phyloP scores from a whole-genome alignment of 2,797 vertebrate species.

The Chaunax sp. region DNA sequence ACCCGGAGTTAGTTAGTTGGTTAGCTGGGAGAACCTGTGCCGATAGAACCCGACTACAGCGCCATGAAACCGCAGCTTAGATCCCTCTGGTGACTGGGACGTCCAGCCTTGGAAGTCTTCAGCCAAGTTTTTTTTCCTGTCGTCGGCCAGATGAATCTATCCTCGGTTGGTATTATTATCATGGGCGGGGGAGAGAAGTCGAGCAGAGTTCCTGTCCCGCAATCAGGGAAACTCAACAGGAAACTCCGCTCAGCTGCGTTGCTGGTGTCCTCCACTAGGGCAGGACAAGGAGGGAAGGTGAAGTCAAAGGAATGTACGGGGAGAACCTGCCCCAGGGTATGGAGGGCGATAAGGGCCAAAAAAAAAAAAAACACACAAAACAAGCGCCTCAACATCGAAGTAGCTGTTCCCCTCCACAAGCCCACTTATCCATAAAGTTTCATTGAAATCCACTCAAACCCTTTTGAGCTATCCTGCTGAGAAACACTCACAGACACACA shows the following conservation, averaged over 20 bases:
- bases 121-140: conserved; percentile 4
- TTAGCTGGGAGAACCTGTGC: conserved; percentile 53
- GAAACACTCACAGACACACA: no score
- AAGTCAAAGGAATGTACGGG: conserved; percentile 51
- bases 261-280: conserved; percentile 61
- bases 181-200: conserved; percentile 72
- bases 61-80: conserved; percentile 46
- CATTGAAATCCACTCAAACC: no score
- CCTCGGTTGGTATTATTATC: conserved; percentile 65
- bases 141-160: conserved; percentile 62
- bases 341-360: not conserved
- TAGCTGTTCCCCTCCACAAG: no score
- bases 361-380: no score
- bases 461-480: no score
- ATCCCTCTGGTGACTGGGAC: not conserved
- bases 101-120: conserved; percentile 2
- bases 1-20: conserved; percentile 65
- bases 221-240: conserved; percentile 81
- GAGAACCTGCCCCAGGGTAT: not conserved
- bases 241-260: conserved; percentile 63
- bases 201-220: conserved; percentile 83
- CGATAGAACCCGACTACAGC: conserved; percentile 17
- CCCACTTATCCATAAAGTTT: no score
- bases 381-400: no score
- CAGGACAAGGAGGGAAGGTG: conserved; percentile 12